Conservation (phyloP, 2,888 invertebrate genomes). For the Fragum sueziense region DNA sequence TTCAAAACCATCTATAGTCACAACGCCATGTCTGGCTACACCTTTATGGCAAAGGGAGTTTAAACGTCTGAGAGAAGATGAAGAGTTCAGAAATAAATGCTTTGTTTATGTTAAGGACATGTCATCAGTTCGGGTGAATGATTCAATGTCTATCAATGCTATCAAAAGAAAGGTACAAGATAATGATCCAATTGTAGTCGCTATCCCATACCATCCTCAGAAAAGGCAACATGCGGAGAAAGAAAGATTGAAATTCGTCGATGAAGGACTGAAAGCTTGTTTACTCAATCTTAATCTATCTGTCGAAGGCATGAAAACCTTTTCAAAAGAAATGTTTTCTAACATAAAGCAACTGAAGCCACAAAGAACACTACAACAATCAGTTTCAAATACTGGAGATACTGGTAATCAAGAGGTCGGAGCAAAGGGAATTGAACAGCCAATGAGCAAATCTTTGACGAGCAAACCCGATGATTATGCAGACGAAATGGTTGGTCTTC, state of each 20-base stretch:
- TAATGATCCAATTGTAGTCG: background rate
- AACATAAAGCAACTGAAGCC: background rate
- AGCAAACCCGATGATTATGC: background rate
- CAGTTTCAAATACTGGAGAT: background rate
- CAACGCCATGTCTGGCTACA: constrained; percentile 1
- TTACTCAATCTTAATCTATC: background rate
- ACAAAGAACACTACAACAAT: background rate
- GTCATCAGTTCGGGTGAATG: background rate
- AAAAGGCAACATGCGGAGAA: background rate
- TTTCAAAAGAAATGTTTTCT: constrained; percentile 4
- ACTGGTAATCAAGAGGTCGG: background rate
- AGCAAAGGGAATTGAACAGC: background rate
- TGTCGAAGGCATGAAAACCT: background rate
- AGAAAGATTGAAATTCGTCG: background rate
- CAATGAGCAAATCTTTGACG: background rate
- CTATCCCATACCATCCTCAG: background rate
- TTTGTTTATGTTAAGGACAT: constrained; percentile 15
- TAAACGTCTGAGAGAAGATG: background rate
- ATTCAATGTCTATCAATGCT: background rate
- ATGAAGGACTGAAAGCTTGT: background rate
- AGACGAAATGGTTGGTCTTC: background rate
- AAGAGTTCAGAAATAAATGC: background rate
- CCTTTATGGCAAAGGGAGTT: background rate
- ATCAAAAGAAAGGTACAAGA: background rate
- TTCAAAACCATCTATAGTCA: background rate